These are phyloP conservation scores for Dolichoris vasculosae DNA, from an alignment of 1,140 invertebrate genomes.

Conservation along the genomic window DNA sequence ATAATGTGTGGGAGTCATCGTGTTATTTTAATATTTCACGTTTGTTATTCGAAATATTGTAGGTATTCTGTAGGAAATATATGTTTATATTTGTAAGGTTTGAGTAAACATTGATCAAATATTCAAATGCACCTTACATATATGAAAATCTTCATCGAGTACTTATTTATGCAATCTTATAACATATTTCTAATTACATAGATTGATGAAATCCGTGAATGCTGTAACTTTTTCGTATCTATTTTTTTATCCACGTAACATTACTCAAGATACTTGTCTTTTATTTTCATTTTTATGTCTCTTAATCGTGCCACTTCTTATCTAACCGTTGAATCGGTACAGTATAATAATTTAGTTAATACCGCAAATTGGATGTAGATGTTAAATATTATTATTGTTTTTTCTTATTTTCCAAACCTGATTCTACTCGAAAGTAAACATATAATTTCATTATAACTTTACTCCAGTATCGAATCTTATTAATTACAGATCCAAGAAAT, in stretches of 20 bases:
- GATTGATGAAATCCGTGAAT: not conserved
- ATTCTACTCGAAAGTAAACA: not conserved
- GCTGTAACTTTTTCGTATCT: not conserved
- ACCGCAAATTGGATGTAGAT: not conserved
- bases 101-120: no score
- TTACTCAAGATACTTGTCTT: not conserved
- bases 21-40: no score
- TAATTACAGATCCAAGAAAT: not conserved
- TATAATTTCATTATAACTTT: not conserved
- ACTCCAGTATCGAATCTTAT: not conserved
- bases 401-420: not conserved
- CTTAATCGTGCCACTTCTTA: not conserved
- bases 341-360: not conserved
- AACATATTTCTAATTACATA: not conserved
- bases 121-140: no score
- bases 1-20: no score
- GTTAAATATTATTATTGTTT: not conserved
- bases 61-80: no score
- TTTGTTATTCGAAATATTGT: no score
- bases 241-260: not conserved
- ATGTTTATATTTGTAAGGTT: no score
- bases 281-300: not conserved
- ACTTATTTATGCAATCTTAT: not conserved
- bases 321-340: not conserved
- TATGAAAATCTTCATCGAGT: no score